Percentiles rank a stretch among this genome's conserved stretches.
phyloP scores from a whole-genome alignment of 2,888 invertebrate genomes.

The Polydrusus tereticollis region DNA sequence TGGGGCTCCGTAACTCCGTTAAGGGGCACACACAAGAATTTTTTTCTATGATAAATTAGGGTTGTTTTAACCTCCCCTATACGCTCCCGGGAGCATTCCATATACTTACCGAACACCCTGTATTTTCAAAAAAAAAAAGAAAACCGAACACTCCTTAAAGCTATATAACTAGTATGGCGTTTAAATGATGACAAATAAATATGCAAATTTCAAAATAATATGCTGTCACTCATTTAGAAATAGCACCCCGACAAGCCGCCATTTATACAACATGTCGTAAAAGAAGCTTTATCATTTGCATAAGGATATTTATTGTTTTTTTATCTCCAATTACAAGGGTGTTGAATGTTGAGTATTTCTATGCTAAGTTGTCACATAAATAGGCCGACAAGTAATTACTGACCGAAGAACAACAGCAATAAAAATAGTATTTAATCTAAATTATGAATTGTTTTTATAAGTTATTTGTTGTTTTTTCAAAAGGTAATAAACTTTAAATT shows the following conservation, averaged over 20 bases:
- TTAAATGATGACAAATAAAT: not conserved
- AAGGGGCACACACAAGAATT: too few species aligned
- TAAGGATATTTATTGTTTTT: constrained; percentile 20
- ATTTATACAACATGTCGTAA: constrained; percentile 13
- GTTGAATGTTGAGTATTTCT: constrained; percentile 3
- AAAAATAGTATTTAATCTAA: not conserved
- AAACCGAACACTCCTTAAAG: not conserved
- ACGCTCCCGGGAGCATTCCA: too few species aligned
- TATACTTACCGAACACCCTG: too few species aligned
- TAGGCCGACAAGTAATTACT: not conserved
- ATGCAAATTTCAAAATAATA: constrained; percentile 5
- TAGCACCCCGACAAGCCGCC: constrained; percentile 5
- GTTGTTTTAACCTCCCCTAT: too few species aligned
- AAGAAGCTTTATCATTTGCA: constrained; percentile 17
- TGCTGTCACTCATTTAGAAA: not conserved
- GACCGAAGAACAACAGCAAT: not conserved
- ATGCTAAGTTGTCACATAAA: constrained; percentile 7
- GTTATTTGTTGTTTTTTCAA: too few species aligned
- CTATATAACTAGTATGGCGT: not conserved
- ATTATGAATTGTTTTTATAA: not conserved
- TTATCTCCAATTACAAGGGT: constrained; percentile 21
- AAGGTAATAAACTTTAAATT: too few species aligned
- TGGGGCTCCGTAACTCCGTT: too few species aligned
- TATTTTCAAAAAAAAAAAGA: too few species aligned
- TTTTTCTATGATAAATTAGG: too few species aligned